Evolutionary conservation across 2,113 vertebrate species (phyloP).

Genomic region (Oxyruncus cristatus): DNA sequence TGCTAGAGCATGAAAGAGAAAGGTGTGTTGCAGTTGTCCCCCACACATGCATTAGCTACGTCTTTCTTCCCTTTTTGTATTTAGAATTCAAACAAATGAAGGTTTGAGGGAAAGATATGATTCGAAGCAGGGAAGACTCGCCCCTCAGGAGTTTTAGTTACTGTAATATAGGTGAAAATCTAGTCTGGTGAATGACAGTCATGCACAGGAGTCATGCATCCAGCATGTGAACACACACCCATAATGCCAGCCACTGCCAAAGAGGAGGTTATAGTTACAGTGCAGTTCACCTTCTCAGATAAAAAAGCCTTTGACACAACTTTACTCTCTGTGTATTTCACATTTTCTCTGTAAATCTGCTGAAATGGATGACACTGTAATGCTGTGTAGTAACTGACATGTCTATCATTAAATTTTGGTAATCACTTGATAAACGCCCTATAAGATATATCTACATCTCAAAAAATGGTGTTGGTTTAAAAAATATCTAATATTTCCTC

Average conservation of each 20-base stretch:
- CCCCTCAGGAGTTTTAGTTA: background rate
- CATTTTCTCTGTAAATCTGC: background rate
- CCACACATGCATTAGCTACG: background rate
- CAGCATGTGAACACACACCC: background rate
- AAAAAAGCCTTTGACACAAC: background rate
- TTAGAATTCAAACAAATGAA: background rate
- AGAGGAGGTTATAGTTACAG: background rate
- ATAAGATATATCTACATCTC: background rate
- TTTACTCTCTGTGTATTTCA: background rate
- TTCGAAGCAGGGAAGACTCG: background rate
- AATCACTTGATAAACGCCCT: background rate
- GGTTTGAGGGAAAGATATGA: background rate
- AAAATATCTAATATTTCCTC: background rate
- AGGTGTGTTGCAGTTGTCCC: background rate
- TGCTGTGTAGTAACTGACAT: background rate
- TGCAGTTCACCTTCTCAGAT: background rate
- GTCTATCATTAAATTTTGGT: background rate
- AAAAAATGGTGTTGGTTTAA: background rate
- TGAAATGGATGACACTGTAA: background rate
- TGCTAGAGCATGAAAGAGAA: background rate
- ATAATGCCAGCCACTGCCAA: background rate
- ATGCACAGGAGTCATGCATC: background rate
- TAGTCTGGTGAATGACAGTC: background rate
- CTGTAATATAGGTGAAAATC: background rate
- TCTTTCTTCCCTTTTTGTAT: background rate